Evolutionary conservation across 2,797 vertebrate species (phyloP).

Genomic region (Tympanoctomys barrerae): DNA sequence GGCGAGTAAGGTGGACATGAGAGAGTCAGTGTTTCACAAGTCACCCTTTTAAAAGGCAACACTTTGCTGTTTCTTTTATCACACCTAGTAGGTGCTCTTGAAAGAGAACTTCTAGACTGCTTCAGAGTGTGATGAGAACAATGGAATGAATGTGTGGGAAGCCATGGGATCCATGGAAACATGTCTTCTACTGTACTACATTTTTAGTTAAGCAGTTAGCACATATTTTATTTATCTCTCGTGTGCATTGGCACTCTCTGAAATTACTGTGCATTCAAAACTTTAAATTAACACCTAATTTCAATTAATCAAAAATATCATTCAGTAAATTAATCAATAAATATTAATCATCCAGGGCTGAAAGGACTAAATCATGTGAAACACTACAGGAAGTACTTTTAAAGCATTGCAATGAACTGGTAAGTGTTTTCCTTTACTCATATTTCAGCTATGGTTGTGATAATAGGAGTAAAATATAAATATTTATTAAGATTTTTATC

Average conservation of each 20-base stretch:
- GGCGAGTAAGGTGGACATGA: not conserved
- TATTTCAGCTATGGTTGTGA: not conserved
- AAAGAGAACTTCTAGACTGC: not conserved
- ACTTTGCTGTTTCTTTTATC: not conserved
- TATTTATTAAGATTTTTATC: not conserved
- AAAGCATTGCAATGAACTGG: not conserved
- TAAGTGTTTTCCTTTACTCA: not conserved
- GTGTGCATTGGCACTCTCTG: not conserved
- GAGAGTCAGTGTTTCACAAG: not conserved
- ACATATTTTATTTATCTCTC: not conserved
- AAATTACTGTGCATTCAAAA: constrained; percentile 10
- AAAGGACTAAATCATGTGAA: not conserved
- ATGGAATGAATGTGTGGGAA: not conserved
- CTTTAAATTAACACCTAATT: not conserved
- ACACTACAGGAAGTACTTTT: not conserved
- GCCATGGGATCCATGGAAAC: not conserved
- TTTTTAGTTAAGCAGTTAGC: not conserved
- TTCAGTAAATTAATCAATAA: not conserved
- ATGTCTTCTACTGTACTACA: not conserved
- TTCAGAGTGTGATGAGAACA: not conserved
- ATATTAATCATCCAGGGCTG: not conserved
- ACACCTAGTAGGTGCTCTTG: not conserved
- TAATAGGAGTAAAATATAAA: not conserved
- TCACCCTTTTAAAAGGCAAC: not conserved
- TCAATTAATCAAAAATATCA: constrained; percentile 28